Conservation (phyloP, 2,113 vertebrate species). For the Geococcyx californianus region DNA sequence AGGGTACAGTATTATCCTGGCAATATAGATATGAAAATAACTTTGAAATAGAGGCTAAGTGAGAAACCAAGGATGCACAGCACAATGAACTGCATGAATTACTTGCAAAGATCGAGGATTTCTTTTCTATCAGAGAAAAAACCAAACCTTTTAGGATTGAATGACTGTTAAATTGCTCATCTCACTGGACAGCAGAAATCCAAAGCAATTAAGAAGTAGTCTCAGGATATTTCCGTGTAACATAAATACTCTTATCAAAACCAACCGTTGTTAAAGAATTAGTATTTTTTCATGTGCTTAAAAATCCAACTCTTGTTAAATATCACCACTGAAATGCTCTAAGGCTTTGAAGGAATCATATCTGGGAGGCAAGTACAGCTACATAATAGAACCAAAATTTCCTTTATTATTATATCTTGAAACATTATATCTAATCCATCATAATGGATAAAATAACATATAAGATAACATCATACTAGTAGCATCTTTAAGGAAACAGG, state of each 20-base stretch:
- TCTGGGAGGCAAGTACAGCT: neutral
- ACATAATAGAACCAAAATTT: neutral
- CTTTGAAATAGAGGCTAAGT: neutral
- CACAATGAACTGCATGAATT: neutral
- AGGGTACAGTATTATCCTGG: neutral
- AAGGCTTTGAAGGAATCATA: neutral
- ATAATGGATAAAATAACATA: neutral
- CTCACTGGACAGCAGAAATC: neutral
- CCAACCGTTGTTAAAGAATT: neutral
- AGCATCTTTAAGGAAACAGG: slow-evolving; percentile 19
- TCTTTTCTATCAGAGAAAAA: neutral
- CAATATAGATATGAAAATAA: neutral
- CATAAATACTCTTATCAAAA: neutral
- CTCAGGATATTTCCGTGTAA: neutral
- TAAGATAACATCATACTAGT: neutral
- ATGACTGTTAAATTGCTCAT: neutral
- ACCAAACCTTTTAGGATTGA: neutral
- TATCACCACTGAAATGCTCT: neutral
- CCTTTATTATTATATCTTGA: neutral
- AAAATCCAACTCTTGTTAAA: slow-evolving; percentile 9
- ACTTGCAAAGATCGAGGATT: neutral
- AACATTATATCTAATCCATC: neutral
- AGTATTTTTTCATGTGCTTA: neutral
- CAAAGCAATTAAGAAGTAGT: neutral
- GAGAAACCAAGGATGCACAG: neutral